Conservation (phyloP, 2,888 invertebrate genomes). For the Mesochorus sp. region DNA sequence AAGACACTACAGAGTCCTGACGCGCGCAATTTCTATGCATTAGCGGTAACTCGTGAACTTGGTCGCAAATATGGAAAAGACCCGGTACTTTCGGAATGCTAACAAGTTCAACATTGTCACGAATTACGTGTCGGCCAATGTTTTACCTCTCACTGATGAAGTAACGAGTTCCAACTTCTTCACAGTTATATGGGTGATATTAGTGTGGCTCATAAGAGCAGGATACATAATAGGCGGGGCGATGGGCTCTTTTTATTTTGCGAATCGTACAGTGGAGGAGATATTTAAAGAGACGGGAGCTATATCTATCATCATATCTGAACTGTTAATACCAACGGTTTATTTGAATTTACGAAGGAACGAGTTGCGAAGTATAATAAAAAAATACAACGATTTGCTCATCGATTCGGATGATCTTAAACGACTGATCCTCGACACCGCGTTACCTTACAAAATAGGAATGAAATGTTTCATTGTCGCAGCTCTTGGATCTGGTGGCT, state of each 20-base stretch:
- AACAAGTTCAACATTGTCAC: too few species aligned
- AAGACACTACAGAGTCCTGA: neutral
- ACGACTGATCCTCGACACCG: constrained; percentile 10
- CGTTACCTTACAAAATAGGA: constrained; percentile 58
- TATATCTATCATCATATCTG: constrained; percentile 49
- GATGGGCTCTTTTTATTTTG: constrained; percentile 43
- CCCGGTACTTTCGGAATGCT: too few species aligned
- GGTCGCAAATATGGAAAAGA: too few species aligned
- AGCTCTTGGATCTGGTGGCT: constrained; percentile 5
- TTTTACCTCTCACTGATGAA: too few species aligned
- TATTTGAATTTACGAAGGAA: constrained; percentile 62
- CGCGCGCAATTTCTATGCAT: too few species aligned
- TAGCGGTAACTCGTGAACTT: too few species aligned
- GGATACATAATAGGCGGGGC: neutral
- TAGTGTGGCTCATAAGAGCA: too few species aligned
- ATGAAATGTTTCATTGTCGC: constrained; percentile 63
- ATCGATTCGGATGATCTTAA: constrained; percentile 41
- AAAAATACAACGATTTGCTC: constrained; percentile 59
- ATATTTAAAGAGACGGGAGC: constrained; percentile 59
- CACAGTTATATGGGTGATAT: too few species aligned
- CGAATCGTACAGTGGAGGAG: constrained; percentile 46
- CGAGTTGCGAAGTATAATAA: constrained; percentile 58
- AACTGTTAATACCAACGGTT: constrained; percentile 52
- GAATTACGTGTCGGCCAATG: too few species aligned
- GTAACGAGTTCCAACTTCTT: too few species aligned